Base-by-base conservation (phyloP, 2,797 vertebrate genomes). In the Rhinatrema bivittatum region DNA sequence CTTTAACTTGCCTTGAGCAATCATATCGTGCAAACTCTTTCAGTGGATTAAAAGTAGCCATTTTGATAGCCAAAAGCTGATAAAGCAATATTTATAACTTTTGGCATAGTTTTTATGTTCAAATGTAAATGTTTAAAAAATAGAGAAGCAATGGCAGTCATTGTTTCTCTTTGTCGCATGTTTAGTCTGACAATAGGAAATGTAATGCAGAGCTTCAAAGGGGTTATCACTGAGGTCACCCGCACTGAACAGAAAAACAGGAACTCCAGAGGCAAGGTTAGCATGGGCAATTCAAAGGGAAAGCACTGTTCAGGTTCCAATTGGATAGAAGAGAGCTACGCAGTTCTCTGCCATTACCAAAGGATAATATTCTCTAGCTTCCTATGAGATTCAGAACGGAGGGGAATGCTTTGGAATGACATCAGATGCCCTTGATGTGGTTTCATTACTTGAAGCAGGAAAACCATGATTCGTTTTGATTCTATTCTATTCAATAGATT, bases 171-270 rank as follows among this genome's bases (percentile, higher is more conserved):
- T n/a, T n/a, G n/a, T n/a, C n/a, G n/a, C n/a, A n/a, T n/a, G n/a
- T n/a, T n/a, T n/a, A n/a, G n/a, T n/a, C n/a, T n/a, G n/a, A n/a
- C n/a, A n/a, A n/a, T n/a, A n/a, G n/a, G n/a, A n/a, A n/a, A n/a
- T n/a, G n/a, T n/a, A n/a, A n/a, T n/a, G n/a, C n/a, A 46, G 11
- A 38, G 41, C 39, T 50, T 42, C 22, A 29, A 42, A 50, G 50
- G 29, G 15, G 47, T 44, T 18, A 16, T 46, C 37, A 16, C 39
- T 26, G 48, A 15, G 35, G 50, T 20, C 23, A 15, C 18, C 45
- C 40, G 28, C n/a, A 26, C 6, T 13, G 39, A 51, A 47, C 7
- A 25, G 30, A 24, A 9, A 44, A 53, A 38, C 29, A 17, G 22
- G 18, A 46, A 55, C 16, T 22, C 53, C 35, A 53, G 29, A 24